These are phyloP conservation scores for Microcebus tavaratra DNA, from an alignment of 2,113 vertebrate species.

Conservation along the genomic window DNA sequence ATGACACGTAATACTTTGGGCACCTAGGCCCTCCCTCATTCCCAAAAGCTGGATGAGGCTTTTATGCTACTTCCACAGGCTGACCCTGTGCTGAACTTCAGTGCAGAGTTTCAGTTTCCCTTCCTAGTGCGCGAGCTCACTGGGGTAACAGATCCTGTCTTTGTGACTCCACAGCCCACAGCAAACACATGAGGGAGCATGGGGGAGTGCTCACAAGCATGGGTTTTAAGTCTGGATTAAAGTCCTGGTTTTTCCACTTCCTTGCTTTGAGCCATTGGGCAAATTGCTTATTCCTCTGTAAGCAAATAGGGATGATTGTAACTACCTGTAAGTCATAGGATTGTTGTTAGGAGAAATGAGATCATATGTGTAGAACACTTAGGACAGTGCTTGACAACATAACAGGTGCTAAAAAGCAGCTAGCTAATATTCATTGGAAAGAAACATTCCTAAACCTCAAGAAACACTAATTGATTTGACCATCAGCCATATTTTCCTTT, in stretches of 20 bases:
- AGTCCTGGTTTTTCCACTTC: background rate
- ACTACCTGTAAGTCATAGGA: background rate
- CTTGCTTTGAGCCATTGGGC: background rate
- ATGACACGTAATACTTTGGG: background rate
- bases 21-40: background rate
- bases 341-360: background rate
- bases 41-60: background rate
- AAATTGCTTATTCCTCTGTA: background rate
- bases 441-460: background rate
- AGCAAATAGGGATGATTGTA: background rate
- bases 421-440: background rate
- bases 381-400: background rate
- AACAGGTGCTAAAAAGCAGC: background rate
- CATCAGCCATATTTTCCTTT: background rate
- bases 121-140: background rate
- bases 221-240: background rate
- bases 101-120: background rate
- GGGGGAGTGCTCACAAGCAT: background rate
- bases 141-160: background rate
- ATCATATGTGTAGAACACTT: background rate
- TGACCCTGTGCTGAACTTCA: background rate
- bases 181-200: background rate
- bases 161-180: background rate
- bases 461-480: background rate
- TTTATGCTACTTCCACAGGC: background rate